A percentile compares a stretch with the other conserved stretches of the same genome.
These are phyloP conservation scores for Rhagologus leucostigma DNA, from an alignment of 2,113 vertebrate genomes.

Conservation along the genomic window DNA sequence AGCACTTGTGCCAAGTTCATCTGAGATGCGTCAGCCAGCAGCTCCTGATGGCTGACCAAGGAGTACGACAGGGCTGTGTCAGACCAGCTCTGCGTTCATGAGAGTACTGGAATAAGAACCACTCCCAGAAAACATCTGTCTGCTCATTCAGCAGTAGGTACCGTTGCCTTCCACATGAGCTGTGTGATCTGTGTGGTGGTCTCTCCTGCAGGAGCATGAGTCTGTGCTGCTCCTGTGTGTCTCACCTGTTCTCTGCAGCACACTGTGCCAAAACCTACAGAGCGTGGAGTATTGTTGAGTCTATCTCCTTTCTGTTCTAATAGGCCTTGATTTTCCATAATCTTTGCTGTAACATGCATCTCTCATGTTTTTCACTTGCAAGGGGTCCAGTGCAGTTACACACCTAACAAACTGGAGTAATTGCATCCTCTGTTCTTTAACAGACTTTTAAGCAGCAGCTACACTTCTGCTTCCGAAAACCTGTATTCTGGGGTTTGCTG, in stretches of 20 bases:
- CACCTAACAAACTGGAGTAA: not conserved
- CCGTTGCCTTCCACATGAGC: not conserved
- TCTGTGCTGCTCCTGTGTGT: not conserved
- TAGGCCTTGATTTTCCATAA: not conserved
- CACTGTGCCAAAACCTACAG: not conserved
- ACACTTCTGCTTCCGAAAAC: not conserved
- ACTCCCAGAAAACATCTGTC: not conserved
- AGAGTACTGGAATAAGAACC: not conserved
- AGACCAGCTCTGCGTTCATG: accelerated
- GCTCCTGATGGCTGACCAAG: not conserved
- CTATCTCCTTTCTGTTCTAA: not conserved
- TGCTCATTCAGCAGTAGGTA: not conserved
- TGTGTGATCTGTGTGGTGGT: not conserved
- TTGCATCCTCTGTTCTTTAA: not conserved
- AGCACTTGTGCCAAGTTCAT: not conserved
- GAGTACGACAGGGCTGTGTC: not conserved
- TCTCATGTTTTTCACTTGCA: not conserved
- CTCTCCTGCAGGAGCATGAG: not conserved
- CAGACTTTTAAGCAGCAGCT: not conserved
- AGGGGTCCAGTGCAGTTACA: not conserved
- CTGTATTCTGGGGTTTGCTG: not conserved
- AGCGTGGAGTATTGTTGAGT: not conserved
- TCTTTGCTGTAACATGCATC: not conserved
- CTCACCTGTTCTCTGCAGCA: not conserved
- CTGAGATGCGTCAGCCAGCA: not conserved